Percentiles rank a stretch among this genome's conserved stretches.
These are phyloP conservation scores for Tetramorium bicarinatum DNA, from an alignment of 2,888 invertebrate genomes.

Conservation along the genomic window DNA sequence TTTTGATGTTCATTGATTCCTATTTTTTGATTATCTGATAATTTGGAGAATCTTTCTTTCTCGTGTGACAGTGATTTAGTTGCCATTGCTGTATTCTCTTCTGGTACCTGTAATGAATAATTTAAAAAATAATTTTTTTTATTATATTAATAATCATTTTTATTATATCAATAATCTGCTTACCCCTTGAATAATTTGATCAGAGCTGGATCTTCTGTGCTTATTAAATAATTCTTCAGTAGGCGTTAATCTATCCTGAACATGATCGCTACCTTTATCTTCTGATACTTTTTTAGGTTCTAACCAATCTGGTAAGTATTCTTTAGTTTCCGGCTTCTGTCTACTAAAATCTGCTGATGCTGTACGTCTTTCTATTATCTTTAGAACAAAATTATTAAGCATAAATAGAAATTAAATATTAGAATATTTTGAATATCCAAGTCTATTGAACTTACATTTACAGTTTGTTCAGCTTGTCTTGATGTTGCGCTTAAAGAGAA, in stretches of 20 bases:
- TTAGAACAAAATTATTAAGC: conserved; percentile 27
- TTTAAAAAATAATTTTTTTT: too few relatives aligned
- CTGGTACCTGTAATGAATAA: conserved; percentile 45
- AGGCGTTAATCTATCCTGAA: conserved; percentile 48
- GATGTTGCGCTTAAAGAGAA: conserved; percentile 64
- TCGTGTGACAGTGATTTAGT: conserved; percentile 79
- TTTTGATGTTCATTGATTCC: conserved; percentile 79
- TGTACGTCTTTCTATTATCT: conserved; percentile 53
- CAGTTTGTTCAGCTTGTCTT: conserved; percentile 59
- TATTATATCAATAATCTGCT: neutral
- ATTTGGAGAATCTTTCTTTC: conserved; percentile 78
- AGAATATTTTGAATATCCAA: neutral
- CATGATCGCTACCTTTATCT: conserved; percentile 60
- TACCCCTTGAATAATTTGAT: conserved; percentile 32
- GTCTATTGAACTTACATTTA: conserved; percentile 47
- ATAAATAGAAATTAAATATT: neutral
- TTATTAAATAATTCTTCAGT: conserved; percentile 26
- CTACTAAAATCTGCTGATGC: conserved; percentile 23
- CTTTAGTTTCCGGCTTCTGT: conserved; percentile 50
- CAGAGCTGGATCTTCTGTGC: conserved; percentile 23
- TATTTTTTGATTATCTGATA: conserved; percentile 77
- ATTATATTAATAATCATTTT: neutral
- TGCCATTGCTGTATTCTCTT: conserved; percentile 80
- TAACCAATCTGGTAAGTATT: conserved; percentile 83
- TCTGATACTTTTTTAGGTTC: conserved; percentile 75